phyloP scores from a whole-genome alignment of 2,888 invertebrate species.

The Drosophila sordidula region DNA sequence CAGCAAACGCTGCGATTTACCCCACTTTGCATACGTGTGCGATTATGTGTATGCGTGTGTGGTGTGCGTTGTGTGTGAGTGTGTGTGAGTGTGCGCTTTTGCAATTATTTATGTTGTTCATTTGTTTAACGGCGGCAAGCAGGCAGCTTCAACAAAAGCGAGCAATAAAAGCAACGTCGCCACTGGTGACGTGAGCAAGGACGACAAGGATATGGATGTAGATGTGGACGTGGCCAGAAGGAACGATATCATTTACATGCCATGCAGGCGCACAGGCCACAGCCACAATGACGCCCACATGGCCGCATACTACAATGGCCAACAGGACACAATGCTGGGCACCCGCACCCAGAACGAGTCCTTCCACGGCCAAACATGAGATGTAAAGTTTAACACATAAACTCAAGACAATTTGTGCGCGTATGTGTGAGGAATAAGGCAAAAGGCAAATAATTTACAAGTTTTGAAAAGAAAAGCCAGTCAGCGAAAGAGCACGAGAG shows the following conservation, averaged over 20 bases:
- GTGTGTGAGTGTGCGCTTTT: constrained; percentile 61
- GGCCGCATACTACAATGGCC: constrained; percentile 62
- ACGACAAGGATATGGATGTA: constrained; percentile 48
- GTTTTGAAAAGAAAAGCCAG: constrained; percentile 74
- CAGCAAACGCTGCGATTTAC: constrained; percentile 68
- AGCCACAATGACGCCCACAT: constrained; percentile 68
- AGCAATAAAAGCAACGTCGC: constrained; percentile 74
- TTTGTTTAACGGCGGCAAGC: constrained; percentile 76
- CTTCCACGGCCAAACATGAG: constrained; percentile 64
- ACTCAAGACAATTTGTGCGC: constrained; percentile 80
- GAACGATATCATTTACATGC: constrained; percentile 82
- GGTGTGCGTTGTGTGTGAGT: constrained; percentile 5
- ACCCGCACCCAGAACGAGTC: constrained; percentile 37
- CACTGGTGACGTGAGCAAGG: constrained; percentile 70
- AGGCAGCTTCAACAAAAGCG: constrained; percentile 75
- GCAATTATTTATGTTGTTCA: constrained; percentile 81
- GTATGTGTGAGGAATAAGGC: constrained; percentile 79
- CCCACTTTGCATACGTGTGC: constrained; percentile 57
- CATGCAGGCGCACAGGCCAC: constrained; percentile 62
- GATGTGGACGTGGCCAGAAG: constrained; percentile 56
- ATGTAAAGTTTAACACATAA: constrained; percentile 82
- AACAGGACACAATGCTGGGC: constrained; percentile 42
- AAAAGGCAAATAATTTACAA: constrained; percentile 82
- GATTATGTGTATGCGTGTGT: constrained; percentile 18
- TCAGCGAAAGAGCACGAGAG: constrained; percentile 23